phyloP scores from a whole-genome alignment of 2,888 invertebrate species.

The Sceliomorpha sp. region DNA sequence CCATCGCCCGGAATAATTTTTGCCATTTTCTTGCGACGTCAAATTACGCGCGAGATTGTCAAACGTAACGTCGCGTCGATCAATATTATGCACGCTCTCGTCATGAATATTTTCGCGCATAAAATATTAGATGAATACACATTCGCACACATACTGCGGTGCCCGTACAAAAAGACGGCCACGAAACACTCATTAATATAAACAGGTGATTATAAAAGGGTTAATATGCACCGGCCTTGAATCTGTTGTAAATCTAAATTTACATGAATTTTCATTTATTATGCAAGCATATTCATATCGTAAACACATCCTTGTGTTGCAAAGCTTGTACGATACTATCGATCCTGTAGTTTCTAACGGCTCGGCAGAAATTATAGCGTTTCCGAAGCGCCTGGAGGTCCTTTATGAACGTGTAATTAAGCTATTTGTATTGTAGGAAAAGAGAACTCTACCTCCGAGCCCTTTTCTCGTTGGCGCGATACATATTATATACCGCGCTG shows the following conservation, averaged over 20 bases:
- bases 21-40: constrained; percentile 11
- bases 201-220: constrained; percentile 32
- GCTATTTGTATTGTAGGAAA: constrained; percentile 66
- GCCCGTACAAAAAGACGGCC: constrained; percentile 18
- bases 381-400: constrained; percentile 59
- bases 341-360: constrained; percentile 37
- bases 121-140: constrained; percentile 43
- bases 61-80: constrained; percentile 30
- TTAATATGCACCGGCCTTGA: constrained; percentile 15
- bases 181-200: constrained; percentile 18
- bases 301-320: constrained; percentile 22
- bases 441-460: constrained; percentile 45
- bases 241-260: constrained; percentile 36
- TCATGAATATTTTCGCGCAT: constrained; percentile 45
- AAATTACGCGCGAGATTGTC: constrained; percentile 20
- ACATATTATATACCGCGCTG: constrained; percentile 55
- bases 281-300: constrained; percentile 45
- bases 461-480: constrained; percentile 33
- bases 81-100: constrained; percentile 34
- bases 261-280: constrained; percentile 49
- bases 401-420: constrained; percentile 67
- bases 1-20: constrained; percentile 10
- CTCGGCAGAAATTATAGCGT: constrained; percentile 64
- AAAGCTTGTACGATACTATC: constrained; percentile 26
- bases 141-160: too few species aligned